Conservation (phyloP, 2,797 vertebrate species). For the Takifugu rubripes region DNA sequence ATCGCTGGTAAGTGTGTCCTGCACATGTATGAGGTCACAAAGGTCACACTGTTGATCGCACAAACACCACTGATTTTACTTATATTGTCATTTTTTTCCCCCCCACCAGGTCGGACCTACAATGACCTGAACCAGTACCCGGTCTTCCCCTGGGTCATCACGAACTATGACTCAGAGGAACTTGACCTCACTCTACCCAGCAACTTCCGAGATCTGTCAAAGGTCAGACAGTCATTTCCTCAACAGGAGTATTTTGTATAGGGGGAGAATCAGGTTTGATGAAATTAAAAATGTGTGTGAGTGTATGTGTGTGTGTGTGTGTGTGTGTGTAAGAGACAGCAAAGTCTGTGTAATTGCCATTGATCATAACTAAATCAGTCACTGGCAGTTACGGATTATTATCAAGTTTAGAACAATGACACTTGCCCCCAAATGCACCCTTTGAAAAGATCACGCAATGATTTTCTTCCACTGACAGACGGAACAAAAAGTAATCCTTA, state of each 20-base stretch:
- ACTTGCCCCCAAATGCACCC: constrained; percentile 44
- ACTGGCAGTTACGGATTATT: constrained; percentile 36
- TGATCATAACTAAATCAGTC: constrained; percentile 60
- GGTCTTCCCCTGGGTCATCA: constrained; percentile 98
- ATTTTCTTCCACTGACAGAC: constrained; percentile 36
- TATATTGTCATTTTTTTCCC: constrained; percentile 1
- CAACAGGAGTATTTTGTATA: background rate
- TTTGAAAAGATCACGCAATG: constrained; percentile 43
- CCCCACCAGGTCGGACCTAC: constrained; percentile 84
- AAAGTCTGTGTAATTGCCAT: constrained; percentile 51
- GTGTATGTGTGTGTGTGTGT: constrained; percentile 12
- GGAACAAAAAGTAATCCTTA: constrained; percentile 14
- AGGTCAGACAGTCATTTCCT: constrained; percentile 76
- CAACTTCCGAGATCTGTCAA: constrained; percentile 98
- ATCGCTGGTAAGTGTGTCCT: constrained; percentile 70
- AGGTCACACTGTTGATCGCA: background rate
- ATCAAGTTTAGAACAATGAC: constrained; percentile 51
- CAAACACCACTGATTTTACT: background rate
- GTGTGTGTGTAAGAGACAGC: constrained; percentile 3
- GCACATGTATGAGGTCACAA: background rate
- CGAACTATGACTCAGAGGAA: constrained; percentile 94
- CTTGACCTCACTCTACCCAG: constrained; percentile 97
- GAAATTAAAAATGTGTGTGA: background rate
- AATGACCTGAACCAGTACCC: constrained; percentile 98
- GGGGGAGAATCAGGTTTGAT: too few relatives aligned